These are phyloP conservation scores for Micrastur ruficollis DNA, from an alignment of 2,797 vertebrate genomes.

Conservation along the genomic window DNA sequence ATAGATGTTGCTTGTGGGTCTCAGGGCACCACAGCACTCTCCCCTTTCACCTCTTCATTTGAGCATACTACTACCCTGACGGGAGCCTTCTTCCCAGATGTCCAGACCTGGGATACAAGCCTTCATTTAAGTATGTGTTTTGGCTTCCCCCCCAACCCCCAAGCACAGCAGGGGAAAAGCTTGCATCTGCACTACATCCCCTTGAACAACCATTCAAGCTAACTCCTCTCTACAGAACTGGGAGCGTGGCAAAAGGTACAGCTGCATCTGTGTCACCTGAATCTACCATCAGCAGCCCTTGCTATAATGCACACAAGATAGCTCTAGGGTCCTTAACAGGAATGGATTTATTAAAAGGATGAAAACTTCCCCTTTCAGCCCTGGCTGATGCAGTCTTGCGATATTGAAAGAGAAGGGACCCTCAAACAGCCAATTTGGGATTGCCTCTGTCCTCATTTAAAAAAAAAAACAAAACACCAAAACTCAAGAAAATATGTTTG, in stretches of 20 bases:
- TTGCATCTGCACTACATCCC: not conserved
- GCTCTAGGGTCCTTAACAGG: not conserved
- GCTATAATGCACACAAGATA: no score
- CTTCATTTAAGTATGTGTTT: not conserved
- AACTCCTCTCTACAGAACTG: not conserved
- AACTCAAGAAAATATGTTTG: not conserved
- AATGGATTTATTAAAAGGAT: not conserved
- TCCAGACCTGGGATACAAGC: not conserved
- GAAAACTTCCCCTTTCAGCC: not conserved
- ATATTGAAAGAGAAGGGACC: not conserved
- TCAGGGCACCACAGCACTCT: not conserved
- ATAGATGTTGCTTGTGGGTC: not conserved
- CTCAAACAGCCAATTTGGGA: not conserved
- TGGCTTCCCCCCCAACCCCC: rapidly evolving
- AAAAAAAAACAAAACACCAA: no score
- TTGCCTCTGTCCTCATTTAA: not conserved
- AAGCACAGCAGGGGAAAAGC: not conserved
- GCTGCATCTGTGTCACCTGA: not conserved
- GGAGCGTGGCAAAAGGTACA: not conserved
- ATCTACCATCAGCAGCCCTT: not conserved
- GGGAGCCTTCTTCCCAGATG: not conserved
- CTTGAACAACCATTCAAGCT: not conserved
- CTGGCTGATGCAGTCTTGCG: not conserved
- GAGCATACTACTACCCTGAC: not conserved
- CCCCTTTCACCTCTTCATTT: not conserved